These are phyloP conservation scores for Carassius auratus DNA, from an alignment of 2,113 vertebrate genomes.

Conservation along the genomic window DNA sequence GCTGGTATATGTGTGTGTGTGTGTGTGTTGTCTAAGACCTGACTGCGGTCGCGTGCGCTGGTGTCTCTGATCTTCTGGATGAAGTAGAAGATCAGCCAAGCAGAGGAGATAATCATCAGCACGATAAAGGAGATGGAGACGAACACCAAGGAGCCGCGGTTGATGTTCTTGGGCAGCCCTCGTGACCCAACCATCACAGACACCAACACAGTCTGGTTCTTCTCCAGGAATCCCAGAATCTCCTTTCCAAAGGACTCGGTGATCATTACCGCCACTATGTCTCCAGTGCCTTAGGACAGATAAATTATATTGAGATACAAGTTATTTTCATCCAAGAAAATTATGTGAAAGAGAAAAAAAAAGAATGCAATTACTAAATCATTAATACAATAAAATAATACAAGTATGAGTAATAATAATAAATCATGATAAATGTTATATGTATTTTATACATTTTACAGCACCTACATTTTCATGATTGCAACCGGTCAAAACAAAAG, in stretches of 20 bases:
- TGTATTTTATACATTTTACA: too few relatives aligned
- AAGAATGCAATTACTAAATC: too few relatives aligned
- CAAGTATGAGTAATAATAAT: neutral
- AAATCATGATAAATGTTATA: neutral
- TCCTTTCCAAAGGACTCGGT: slow-evolving; percentile 91
- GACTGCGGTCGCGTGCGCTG: slow-evolving; percentile 89
- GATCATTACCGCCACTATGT: slow-evolving; percentile 97
- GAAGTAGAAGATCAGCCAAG: slow-evolving; percentile 99
- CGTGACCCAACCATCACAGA: slow-evolving; percentile 88
- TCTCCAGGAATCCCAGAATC: slow-evolving; percentile 90
- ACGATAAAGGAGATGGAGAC: slow-evolving; percentile 98
- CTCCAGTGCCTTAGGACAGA: slow-evolving; percentile 86
- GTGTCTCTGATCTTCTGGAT: slow-evolving; percentile 97
- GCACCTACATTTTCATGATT: too few relatives aligned
- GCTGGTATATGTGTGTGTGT: neutral
- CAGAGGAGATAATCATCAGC: slow-evolving; percentile 96
- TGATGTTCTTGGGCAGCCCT: slow-evolving; percentile 84
- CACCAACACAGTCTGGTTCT: slow-evolving; percentile 91
- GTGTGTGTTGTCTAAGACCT: slow-evolving; percentile 75
- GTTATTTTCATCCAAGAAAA: too few relatives aligned
- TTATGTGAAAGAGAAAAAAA: too few relatives aligned
- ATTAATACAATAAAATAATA: neutral
- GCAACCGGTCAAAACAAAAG: too few relatives aligned
- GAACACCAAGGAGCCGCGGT: slow-evolving; percentile 92
- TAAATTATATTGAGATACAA: neutral